phyloP scores from a whole-genome alignment of 2,797 vertebrate genomes.

The Leuciscus waleckii region DNA sequence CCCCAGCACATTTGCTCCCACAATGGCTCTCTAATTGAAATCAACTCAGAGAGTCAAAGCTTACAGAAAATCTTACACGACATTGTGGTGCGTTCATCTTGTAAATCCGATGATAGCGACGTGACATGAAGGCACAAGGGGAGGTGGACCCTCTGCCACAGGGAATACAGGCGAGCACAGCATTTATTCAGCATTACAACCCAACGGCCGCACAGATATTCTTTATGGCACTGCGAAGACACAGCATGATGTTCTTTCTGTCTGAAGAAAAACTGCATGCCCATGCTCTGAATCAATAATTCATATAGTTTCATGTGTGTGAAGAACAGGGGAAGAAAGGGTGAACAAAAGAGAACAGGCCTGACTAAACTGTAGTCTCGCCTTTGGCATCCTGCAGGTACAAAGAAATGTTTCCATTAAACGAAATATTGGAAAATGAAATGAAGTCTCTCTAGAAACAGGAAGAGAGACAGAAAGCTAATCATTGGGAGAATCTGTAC shows the following conservation, averaged over 20 bases:
- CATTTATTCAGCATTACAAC: constrained; percentile 12
- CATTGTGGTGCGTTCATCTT: not conserved
- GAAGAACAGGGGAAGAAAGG: constrained; percentile 2
- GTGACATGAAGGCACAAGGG: not conserved
- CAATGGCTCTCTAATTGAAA: not conserved
- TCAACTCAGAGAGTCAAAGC: not conserved
- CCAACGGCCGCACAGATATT: not conserved
- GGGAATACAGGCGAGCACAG: not conserved
- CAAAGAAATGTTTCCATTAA: constrained; percentile 26
- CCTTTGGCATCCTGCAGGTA: constrained; percentile 17
- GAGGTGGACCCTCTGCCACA: not conserved
- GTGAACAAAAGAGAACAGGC: not conserved
- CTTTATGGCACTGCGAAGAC: not conserved
- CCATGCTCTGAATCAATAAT: constrained; percentile 35
- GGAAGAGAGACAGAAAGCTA: constrained; percentile 55
- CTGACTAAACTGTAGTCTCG: constrained; percentile 3
- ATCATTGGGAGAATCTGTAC: constrained; percentile 2
- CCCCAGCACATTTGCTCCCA: not conserved
- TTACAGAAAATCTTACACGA: not conserved
- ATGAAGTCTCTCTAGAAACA: constrained; percentile 5
- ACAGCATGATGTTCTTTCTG: not conserved
- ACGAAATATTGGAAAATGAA: constrained; percentile 44
- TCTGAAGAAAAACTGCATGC: not conserved
- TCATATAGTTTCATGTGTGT: constrained; percentile 7
- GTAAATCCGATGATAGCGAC: not conserved